Base-by-base conservation (phyloP, 2,888 invertebrate genomes). In the Drosophila macrospina region DNA sequence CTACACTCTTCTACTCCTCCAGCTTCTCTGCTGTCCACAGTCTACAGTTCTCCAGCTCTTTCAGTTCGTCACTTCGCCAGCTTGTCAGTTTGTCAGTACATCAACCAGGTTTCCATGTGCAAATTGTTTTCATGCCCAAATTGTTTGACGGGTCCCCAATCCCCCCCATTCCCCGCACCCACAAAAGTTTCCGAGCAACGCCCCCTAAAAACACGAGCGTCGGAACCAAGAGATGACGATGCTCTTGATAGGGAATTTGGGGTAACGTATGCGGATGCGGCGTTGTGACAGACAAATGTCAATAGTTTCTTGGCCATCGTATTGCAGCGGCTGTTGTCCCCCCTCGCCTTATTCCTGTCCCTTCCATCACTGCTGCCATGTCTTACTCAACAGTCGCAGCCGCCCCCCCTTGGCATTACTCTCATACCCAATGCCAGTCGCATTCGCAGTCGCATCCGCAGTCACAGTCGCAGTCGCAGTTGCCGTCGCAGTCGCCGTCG, bases 281-380 rank as follows among this genome's bases (percentile, higher is more conserved):
- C 61, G 79, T 87, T 88, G 77, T 88, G 88, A 88, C 87, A 87
- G 75, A 79, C 78, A 75, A 82, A 80, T 80, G 84, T 82, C 84
- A 85, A 85, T 82, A 80, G 82, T 67, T 68, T 56, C 56, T 73
- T 54, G 60, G 50, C 41, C 55, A 52, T 16, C 59, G 70, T 52
- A 70, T 30, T 69, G 74, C 63, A 45, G 67, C 52, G 37, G 61
- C 63, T 24, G 26, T n/a, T 28, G 11, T 45, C 20, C 39, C 45
- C 1, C 26, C 44, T 6, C 20, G 32, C 15, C 24, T 5, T 6
- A 7, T 47, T 26, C 11, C 39, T 6, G 11, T 24, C 15, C 55
- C n/a, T 44, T 13, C 34, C 15, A 4, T 24, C 24, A 3, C 4
- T 28, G 26, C 47, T 30, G 11, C 20, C 4, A 5, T 3, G 13